Conservation (phyloP, 2,888 invertebrate species). For the Hololepta plana region DNA sequence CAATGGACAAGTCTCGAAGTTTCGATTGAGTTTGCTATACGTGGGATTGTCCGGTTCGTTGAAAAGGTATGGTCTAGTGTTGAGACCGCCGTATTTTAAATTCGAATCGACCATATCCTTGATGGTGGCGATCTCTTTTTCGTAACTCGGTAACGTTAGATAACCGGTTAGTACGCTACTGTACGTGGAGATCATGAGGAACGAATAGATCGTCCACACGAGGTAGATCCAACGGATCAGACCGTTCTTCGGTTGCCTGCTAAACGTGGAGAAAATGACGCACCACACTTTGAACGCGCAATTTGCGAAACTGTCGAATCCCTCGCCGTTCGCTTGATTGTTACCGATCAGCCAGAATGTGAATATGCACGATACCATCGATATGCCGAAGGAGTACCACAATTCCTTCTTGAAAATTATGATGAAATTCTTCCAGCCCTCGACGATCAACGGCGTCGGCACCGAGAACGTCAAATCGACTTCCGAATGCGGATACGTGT, state of each 20-base stretch:
- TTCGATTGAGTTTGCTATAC: constrained; percentile 8
- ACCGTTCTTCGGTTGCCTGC: constrained; percentile 7
- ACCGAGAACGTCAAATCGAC: constrained; percentile 6
- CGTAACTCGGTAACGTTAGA: constrained; percentile 7
- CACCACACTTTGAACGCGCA: constrained; percentile 20
- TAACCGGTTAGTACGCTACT: constrained; percentile 7
- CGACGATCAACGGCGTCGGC: constrained; percentile 5
- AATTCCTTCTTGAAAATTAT: constrained; percentile 4
- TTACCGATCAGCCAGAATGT: constrained; percentile 1
- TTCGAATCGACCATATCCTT: constrained; percentile 7
- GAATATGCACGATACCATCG: constrained; percentile 15
- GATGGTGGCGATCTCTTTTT: constrained; percentile 7
- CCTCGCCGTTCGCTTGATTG: background rate
- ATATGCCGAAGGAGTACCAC: constrained; percentile 19
- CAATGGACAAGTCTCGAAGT: constrained; percentile 10
- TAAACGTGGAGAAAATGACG: constrained; percentile 5
- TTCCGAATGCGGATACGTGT: constrained; percentile 6
- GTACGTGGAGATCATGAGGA: constrained; percentile 6
- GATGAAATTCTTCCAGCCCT: constrained; percentile 8
- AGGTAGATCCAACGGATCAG: constrained; percentile 4
- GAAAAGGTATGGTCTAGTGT: constrained; percentile 6
- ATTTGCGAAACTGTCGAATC: constrained; percentile 30
- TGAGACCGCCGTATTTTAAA: constrained; percentile 6
- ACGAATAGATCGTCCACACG: constrained; percentile 6
- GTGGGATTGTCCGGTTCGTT: constrained; percentile 5